Evolutionary conservation across 2,113 vertebrate genomes (phyloP).

Genomic region (Apteryx owenii): DNA sequence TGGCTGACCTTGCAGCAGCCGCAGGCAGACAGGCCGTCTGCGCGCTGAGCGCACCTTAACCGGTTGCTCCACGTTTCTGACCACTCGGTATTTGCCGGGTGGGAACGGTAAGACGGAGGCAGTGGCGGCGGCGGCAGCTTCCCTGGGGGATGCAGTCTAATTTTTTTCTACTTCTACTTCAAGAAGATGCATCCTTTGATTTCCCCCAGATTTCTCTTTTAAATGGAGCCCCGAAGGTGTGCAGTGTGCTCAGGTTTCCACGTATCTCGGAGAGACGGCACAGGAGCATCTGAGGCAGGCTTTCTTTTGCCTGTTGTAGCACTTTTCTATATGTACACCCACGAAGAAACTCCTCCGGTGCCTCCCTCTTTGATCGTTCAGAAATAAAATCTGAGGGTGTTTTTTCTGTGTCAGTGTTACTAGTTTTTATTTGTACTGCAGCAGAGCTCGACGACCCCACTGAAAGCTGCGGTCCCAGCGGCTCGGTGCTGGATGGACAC

Average conservation of each 20-base stretch:
- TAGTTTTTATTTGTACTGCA: background rate
- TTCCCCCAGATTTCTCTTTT: conserved; percentile 2
- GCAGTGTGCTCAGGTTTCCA: background rate
- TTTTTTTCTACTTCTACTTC: conserved; percentile 11
- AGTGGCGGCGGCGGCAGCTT: rapidly evolving
- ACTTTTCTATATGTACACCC: background rate
- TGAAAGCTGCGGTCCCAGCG: rapidly evolving
- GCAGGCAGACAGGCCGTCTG: rapidly evolving
- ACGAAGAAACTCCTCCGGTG: background rate
- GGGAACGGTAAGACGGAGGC: background rate
- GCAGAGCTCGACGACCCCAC: background rate
- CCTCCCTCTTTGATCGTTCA: background rate
- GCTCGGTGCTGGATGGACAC: rapidly evolving
- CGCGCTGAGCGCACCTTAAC: background rate
- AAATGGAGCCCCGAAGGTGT: conserved; percentile 3
- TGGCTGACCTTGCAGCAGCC: background rate
- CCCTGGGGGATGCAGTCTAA: background rate
- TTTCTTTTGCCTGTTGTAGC: background rate
- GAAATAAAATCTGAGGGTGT: background rate
- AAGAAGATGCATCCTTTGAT: background rate
- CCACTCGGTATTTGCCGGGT: background rate
- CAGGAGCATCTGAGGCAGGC: background rate
- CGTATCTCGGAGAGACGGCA: background rate
- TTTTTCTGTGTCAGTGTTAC: background rate
- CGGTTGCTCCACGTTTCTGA: background rate